These are phyloP conservation scores for Sarcophilus harrisii DNA, from an alignment of 2,797 vertebrate species.

Conservation along the genomic window DNA sequence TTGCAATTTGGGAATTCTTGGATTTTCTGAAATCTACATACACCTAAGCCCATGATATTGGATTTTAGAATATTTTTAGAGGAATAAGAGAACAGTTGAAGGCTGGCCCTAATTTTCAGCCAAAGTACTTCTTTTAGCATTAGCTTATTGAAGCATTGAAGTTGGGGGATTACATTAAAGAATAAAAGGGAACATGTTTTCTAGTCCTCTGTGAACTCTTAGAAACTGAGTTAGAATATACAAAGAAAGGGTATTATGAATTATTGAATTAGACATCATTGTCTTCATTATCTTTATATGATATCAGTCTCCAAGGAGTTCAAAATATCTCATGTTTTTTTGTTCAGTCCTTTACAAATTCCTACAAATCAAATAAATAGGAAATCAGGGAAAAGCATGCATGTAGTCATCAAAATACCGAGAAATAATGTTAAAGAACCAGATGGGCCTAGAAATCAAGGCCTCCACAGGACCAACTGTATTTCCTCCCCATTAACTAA, in stretches of 20 bases:
- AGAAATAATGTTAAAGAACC: background rate
- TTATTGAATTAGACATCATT: background rate
- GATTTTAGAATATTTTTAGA: background rate
- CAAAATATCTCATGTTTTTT: background rate
- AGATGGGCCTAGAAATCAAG: background rate
- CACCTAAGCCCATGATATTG: background rate
- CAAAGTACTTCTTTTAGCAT: background rate
- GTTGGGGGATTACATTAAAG: background rate
- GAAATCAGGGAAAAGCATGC: background rate
- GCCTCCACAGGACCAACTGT: background rate
- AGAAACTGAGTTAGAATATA: background rate
- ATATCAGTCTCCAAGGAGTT: background rate
- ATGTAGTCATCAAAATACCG: background rate
- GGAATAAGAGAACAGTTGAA: background rate
- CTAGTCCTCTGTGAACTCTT: background rate
- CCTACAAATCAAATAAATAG: background rate
- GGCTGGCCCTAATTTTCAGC: background rate
- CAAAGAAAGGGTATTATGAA: background rate
- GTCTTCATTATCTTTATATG: background rate
- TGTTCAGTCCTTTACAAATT: background rate
- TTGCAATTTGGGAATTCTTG: background rate
- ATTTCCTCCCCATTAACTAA: background rate
- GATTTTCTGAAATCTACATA: background rate
- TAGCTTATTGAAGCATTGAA: background rate
- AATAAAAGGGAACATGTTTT: background rate